Conservation (phyloP, 2,797 vertebrate genomes). For the Aldrovandia affinis region DNA sequence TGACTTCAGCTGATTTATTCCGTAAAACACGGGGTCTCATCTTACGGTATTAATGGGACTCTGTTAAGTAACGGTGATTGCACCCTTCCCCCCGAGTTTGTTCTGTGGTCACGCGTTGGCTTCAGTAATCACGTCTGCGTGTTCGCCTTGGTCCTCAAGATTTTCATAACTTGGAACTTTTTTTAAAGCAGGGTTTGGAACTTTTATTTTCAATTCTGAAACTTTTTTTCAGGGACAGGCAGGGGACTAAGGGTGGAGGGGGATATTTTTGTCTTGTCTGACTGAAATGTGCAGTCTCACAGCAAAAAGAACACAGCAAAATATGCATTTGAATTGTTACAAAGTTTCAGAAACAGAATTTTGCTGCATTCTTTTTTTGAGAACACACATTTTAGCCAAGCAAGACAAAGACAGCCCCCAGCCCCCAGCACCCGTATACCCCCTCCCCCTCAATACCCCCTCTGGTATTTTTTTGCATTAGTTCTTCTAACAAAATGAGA, state of each 20-base stretch:
- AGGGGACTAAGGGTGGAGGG: not conserved
- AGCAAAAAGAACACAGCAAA: not conserved
- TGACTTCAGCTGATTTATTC: conserved; percentile 21
- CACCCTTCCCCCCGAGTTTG: not conserved
- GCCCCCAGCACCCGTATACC: not conserved
- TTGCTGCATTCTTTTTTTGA: not conserved
- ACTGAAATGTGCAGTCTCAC: not conserved
- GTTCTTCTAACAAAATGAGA: conserved; percentile 57
- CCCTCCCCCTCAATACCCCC: not conserved
- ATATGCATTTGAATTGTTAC: not conserved
- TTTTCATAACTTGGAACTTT: not conserved
- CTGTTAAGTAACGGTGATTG: not conserved
- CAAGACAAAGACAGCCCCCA: conserved; percentile 35
- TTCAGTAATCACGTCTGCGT: not conserved
- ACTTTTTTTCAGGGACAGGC: not conserved
- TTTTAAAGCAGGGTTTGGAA: not conserved
- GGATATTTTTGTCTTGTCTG: not conserved
- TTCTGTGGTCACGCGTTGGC: not conserved
- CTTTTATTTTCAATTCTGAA: not conserved
- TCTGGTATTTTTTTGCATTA: conserved; percentile 10
- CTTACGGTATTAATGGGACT: not conserved
- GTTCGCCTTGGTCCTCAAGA: not conserved
- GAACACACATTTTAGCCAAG: not conserved
- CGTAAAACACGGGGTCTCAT: not conserved
- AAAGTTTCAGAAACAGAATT: not conserved